These are phyloP conservation scores for Ceratitis capitata DNA, from an alignment of 1,140 invertebrate species.

Conservation along the genomic window DNA sequence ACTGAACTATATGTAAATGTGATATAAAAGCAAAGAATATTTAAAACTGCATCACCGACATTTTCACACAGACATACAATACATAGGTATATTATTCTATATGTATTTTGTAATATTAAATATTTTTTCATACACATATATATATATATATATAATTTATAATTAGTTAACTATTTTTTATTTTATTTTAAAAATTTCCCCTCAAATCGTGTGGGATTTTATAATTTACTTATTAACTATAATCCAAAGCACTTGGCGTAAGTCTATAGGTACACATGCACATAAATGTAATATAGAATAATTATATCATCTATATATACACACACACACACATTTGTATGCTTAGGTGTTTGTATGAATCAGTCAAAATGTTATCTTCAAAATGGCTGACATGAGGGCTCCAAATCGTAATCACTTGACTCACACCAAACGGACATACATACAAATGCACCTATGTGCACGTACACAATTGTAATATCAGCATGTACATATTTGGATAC, in stretches of 20 bases:
- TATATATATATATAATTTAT: neutral
- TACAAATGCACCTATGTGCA: neutral
- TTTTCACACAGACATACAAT: no score
- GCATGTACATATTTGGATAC: no score
- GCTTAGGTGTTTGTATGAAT: neutral
- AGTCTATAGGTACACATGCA: neutral
- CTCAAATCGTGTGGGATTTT: neutral
- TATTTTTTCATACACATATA: neutral
- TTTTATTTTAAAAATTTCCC: neutral
- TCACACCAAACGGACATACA: neutral
- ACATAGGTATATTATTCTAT: neutral
- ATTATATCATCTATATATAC: neutral
- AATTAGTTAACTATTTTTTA: neutral
- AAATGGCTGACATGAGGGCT: conserved; percentile 1
- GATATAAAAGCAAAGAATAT: no score
- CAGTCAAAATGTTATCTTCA: conserved; percentile 9
- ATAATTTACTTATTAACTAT: neutral
- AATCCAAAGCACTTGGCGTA: no score
- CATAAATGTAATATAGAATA: no score
- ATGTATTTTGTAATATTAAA: neutral
- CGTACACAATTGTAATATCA: no score
- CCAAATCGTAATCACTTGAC: neutral
- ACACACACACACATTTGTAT: neutral
- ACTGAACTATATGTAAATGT: no score
- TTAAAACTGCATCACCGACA: no score